phyloP scores from a whole-genome alignment of 2,113 vertebrate genomes.

The Sander lucioperca region DNA sequence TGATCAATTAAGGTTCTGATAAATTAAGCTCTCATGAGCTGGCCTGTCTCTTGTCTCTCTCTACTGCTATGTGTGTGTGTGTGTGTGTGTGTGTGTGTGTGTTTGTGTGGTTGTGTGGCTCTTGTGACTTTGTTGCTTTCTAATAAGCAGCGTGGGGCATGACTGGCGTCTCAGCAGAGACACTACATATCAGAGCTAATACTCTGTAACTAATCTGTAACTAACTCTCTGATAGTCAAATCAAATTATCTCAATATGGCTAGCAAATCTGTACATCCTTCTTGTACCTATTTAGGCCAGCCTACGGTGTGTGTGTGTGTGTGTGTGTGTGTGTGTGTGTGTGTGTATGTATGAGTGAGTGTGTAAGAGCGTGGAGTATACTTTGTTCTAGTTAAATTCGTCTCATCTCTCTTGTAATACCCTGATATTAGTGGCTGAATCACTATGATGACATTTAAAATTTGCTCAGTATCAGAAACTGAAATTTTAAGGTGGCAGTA shows the following conservation, averaged over 20 bases:
- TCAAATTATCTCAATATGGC: conserved; percentile 51
- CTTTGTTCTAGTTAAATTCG: neutral
- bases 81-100: conserved; percentile 29
- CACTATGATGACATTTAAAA: neutral
- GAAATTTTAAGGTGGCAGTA: neutral
- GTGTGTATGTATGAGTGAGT: neutral
- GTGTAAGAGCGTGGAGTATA: neutral
- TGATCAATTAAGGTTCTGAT: conserved; percentile 60
- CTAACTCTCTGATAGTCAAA: conserved; percentile 51
- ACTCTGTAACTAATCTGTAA: conserved; percentile 54
- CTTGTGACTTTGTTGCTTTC: conserved; percentile 62
- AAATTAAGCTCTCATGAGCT: conserved; percentile 62
- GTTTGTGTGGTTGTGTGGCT: conserved; percentile 8
- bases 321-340: neutral
- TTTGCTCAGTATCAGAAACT: neutral
- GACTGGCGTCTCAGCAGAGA: conserved; percentile 56
- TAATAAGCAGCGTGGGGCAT: conserved; percentile 49
- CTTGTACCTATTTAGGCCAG: neutral
- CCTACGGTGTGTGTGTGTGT: neutral
- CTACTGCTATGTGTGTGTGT: conserved; percentile 12
- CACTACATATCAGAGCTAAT: conserved; percentile 50
- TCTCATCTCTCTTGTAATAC: conserved; percentile 20
- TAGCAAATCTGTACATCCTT: conserved; percentile 35
- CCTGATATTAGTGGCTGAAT: neutral
- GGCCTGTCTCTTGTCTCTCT: conserved; percentile 29